Evolutionary conservation across 2,113 vertebrate genomes (phyloP).

Genomic region (Scolopax mira): DNA sequence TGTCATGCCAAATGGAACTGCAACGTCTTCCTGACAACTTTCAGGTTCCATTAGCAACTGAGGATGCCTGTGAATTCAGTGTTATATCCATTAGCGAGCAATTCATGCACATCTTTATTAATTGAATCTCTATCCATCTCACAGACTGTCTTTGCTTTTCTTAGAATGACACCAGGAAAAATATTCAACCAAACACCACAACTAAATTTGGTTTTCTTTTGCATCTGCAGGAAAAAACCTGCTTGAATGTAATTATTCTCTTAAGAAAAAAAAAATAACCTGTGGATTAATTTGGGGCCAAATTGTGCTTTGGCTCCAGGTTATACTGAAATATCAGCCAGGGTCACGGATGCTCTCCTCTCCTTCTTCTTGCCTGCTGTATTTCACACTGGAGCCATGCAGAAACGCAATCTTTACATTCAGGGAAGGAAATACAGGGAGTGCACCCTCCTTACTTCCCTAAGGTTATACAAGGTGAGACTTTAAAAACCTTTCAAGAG

Average conservation of each 20-base stretch:
- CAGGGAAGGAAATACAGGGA: neutral
- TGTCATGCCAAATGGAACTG: neutral
- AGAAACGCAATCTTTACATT: neutral
- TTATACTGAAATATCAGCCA: neutral
- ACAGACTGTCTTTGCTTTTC: neutral
- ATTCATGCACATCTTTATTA: neutral
- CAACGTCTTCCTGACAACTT: neutral
- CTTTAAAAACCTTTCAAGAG: neutral
- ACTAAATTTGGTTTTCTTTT: neutral
- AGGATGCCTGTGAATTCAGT: neutral
- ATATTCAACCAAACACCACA: neutral
- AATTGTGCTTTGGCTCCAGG: neutral
- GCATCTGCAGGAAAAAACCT: neutral
- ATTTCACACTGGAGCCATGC: neutral
- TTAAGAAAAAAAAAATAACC: neutral
- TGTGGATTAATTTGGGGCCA: neutral
- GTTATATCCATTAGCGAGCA: slow-evolving; percentile 32
- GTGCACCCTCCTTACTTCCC: neutral
- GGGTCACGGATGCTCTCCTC: neutral
- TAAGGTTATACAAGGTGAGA: neutral
- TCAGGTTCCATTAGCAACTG: slow-evolving; percentile 12
- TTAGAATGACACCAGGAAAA: neutral
- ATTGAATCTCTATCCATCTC: neutral
- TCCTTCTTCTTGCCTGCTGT: neutral
- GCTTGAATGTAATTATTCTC: neutral